Percentiles rank a stretch among this genome's conserved stretches.
phyloP scores from a whole-genome alignment of 1,140 invertebrate species.

The Gryon sp. region DNA sequence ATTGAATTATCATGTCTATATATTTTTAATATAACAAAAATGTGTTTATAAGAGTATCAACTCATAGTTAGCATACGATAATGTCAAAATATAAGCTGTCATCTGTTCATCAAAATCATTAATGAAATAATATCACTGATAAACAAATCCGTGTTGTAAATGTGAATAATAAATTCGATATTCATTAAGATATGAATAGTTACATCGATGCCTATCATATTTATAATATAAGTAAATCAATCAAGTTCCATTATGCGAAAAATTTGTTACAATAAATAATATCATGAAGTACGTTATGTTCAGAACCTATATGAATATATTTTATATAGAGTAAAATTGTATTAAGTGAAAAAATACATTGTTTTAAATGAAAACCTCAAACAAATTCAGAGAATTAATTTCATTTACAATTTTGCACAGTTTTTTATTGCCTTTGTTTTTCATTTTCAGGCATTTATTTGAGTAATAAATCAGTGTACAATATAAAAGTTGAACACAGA shows the following conservation, averaged over 20 bases:
- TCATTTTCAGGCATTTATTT: background rate
- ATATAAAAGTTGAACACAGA: slow-evolving; percentile 2
- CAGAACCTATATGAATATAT: no score
- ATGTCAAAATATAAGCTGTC: slow-evolving; percentile 20
- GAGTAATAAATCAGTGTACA: no score
- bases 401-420: no score
- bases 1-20: no score
- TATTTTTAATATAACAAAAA: slow-evolving; percentile 9
- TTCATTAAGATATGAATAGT: slow-evolving; percentile 47
- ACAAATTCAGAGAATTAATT: no score
- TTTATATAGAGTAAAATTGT: no score
- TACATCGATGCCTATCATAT: slow-evolving; percentile 28
- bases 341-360: no score
- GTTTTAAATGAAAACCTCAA: no score
- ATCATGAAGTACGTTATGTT: no score
- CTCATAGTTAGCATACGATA: background rate
- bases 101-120: slow-evolving; percentile 25
- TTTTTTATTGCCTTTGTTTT: background rate
- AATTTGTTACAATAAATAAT: no score
- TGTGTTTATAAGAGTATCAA: background rate
- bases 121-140: slow-evolving; percentile 50
- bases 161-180: slow-evolving; percentile 47
- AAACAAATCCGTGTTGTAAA: slow-evolving; percentile 42
- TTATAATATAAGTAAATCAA: slow-evolving; percentile 26
- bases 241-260: slow-evolving; percentile 23